Evolutionary conservation across 2,113 vertebrate genomes (phyloP).

Genomic region (Maccullochella peelii): DNA sequence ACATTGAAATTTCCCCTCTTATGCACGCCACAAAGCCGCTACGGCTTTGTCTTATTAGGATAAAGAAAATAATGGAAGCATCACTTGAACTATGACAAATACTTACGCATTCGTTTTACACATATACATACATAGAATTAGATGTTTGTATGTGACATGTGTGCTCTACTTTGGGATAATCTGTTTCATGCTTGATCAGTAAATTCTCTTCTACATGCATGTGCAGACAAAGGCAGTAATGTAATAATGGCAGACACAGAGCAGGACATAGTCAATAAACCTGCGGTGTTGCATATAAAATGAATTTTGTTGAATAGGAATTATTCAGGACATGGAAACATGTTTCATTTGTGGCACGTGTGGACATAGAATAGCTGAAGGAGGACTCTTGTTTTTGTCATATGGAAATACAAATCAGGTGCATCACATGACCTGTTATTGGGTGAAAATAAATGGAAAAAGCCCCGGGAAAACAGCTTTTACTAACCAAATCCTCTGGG

Average conservation of each 20-base stretch:
- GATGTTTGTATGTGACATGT: not conserved
- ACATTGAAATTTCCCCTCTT: not conserved
- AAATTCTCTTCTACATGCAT: not conserved
- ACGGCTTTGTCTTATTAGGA: not conserved
- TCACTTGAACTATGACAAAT: not conserved
- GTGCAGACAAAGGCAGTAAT: not conserved
- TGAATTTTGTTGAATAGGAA: not conserved
- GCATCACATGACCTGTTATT: not conserved
- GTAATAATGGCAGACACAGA: constrained; percentile 5
- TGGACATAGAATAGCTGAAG: not conserved
- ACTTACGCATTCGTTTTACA: not conserved
- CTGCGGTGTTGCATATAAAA: constrained; percentile 10
- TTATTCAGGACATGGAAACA: constrained; percentile 26
- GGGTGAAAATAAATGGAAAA: not conserved
- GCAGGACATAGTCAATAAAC: constrained; percentile 3
- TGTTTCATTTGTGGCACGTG: not conserved
- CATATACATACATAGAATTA: not conserved
- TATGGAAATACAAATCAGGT: not conserved
- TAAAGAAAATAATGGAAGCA: not conserved
- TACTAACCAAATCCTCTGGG: not conserved
- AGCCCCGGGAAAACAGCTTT: not conserved
- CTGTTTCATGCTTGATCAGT: not conserved
- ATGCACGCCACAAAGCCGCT: not conserved
- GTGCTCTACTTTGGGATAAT: not conserved
- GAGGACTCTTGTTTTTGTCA: not conserved